Base-by-base conservation (phyloP, 2,113 vertebrate species). In the Lamprologus ornatipinnis region DNA sequence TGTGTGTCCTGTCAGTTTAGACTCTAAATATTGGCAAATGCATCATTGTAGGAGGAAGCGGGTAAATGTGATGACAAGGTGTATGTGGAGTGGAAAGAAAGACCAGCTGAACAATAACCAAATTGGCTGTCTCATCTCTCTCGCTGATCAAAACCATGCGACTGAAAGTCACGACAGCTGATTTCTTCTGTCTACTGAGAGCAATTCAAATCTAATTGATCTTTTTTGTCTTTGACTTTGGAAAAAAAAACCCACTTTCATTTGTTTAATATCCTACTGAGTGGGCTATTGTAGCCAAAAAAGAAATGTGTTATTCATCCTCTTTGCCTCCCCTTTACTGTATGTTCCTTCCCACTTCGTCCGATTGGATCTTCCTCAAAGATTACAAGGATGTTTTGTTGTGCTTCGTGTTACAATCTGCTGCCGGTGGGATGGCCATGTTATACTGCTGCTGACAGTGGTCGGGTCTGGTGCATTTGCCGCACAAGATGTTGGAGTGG, bases 281-380 rank as follows among this genome's bases (percentile, higher is more conserved):
- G 53, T 54, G 54, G 79, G 26, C 80, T 42, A 37, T 82, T 89
- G 81, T 57, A 19, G 63, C 85, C 93, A 94, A 93, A 89, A 93
- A 81, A 80, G 55, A 94, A 95, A 94, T 87, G 91, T 93, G 91
- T 93, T 94, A 84, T 93, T 95, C 85, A 93, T 94, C 90, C 81
- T 42, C 81, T 53, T 88, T 54, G 49, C 86, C 82, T 92, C 47
- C 85, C 85, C 26, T 93, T 94, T 91, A 89, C 90, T 87, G 90
- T 88, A 93, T 89, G 90, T 94, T 89, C 88, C 89, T 90, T 89
- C 90, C 81, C 28, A 9, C 78, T 91, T 95, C 87, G 86, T 93
- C 91, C 26, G 85, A 93, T 92, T 94, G 89, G 92, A 92, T 92
- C 87, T 42, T 90, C 89, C 85, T 95, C 91, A 89, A 91, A 95